Evolutionary conservation across 2,113 vertebrate genomes (phyloP), one percentile per base, ranked within the genome.

Genomic region (Lamprotornis superbus): DNA sequence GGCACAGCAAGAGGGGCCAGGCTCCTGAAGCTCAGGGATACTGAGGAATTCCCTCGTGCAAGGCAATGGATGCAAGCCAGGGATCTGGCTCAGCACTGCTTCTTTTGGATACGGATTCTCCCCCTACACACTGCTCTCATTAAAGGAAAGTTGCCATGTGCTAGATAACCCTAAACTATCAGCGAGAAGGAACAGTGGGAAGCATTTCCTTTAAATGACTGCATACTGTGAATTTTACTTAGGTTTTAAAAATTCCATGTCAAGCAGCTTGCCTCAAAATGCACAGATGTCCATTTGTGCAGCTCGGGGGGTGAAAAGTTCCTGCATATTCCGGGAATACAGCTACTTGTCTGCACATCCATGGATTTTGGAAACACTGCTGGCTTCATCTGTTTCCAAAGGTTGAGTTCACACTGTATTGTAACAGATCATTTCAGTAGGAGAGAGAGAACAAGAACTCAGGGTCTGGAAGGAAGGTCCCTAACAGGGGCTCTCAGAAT

Each of bases 281-380:
- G 15, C 17, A 53, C 24, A 40, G 67, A 57, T 4, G 2, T 56
- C 56, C 60, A 35, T 53, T 65, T 3, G 11, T 27, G 25, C 60
- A 71, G 55, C 67, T 83, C 71, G 44, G 11, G 71, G 77, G 31
- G 80, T 76, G 28, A 71, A 87, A 93, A 83, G 63, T 83, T 93
- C 83, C 47, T 39, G 56, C 42, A 4, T 68, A 28, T 83, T 81
- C 88, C 24, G 35, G 80, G 64, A 88, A 78, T 14, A 71, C 8
- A 69, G 31, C 40, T 83, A 70, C 46, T 79, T 73, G 40, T 73
- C 89, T 50, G 77, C 67, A 80, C 42, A 33, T 25, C 73, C 37
- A 6, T 7, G 10, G 39, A 60, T 84, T 94, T 40, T 89, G 78
- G 78, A 87, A 85, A 76, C 15, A 6, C 12, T 31, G 1, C 15